Percentiles rank a stretch among this genome's conserved stretches.
Conservation (phyloP, 1,140 invertebrate species). For the Sminthurinus signatus region DNA sequence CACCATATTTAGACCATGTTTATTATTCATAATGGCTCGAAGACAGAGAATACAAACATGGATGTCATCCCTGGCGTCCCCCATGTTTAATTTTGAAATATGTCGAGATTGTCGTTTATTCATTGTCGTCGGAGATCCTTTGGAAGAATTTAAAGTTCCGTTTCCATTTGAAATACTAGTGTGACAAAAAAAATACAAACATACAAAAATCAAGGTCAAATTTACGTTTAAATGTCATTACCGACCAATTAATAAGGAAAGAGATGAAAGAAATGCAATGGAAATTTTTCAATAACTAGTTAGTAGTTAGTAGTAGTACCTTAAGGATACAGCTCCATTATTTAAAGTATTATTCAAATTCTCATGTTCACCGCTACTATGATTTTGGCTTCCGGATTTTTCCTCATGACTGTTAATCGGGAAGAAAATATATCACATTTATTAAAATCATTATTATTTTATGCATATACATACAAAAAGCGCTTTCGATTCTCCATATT, state of each 20-base stretch:
- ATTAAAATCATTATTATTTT: too few relatives aligned
- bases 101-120: slow-evolving; percentile 57
- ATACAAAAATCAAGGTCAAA: too few relatives aligned
- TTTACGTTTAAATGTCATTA: too few relatives aligned
- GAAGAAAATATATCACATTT: too few relatives aligned
- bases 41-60: slow-evolving; percentile 99
- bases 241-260: too few relatives aligned
- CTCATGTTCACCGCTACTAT: not conserved
- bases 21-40: slow-evolving; percentile 99
- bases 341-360: not conserved
- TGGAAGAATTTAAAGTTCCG: slow-evolving; percentile 8
- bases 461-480: too few relatives aligned
- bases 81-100: slow-evolving; percentile 77
- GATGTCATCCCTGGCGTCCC: slow-evolving; percentile 95
- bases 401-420: slow-evolving; percentile 21
- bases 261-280: too few relatives aligned
- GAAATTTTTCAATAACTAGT: too few relatives aligned
- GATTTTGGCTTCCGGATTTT: not conserved
- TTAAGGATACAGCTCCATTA: slow-evolving; percentile 11
- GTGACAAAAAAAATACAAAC: slow-evolving; percentile 11
- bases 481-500: too few relatives aligned
- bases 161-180: slow-evolving; percentile 6
- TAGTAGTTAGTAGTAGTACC: too few relatives aligned
- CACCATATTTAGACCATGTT: slow-evolving; percentile 98
- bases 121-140: slow-evolving; percentile 25